Base-by-base conservation (phyloP, 2,888 invertebrate species). In the Nemoura dubitans region DNA sequence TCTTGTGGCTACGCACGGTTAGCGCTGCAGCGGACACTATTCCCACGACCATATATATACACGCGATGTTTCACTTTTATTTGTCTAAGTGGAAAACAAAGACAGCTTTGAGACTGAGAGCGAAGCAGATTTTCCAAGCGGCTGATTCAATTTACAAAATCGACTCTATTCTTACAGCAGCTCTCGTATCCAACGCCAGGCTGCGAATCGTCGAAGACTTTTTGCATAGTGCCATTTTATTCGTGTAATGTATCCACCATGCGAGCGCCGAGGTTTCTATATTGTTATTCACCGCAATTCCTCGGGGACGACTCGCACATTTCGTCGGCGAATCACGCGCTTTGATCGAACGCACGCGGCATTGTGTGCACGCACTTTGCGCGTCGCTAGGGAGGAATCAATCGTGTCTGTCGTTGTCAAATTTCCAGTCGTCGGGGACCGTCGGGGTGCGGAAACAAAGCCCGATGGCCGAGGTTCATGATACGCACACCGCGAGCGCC, bases 321-420 rank as follows among this genome's bases (percentile, higher is more conserved):
- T 59, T 3, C 59, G 59, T 21, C 6, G 16, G 59, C 59, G 36
- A 59, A 59, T 59, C 59, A 59, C 59, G 59, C 59, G 21, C 2
- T 59, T 59, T 59, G 59, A 59, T 59, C 59, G 59, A 59, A 59
- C 59, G 59, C 59, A 21, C 59, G n/a, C n/a, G n/a, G n/a, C n/a
- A 14, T 59, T 21, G 2, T 21, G 59, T 21, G 59, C 59, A 59
- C 59, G 59, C 59, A 59, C 59, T 59, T 59, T 59, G n/a, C 16
- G 59, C 36, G 59, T 59, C 59, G 16, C 59, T 3, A 6, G 16
- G 59, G 59, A 21, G 59, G 59, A 59, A 7, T 59, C 59, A 59
- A 7, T 59, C 59, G 59, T 21, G 16, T 21, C 16, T 3, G 5
- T 36, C 36, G 16, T 2, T 59, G 59, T 59, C 59, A 59, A 59